phyloP scores from a whole-genome alignment of 2,113 vertebrate species.

The Neodon shergylaensis region DNA sequence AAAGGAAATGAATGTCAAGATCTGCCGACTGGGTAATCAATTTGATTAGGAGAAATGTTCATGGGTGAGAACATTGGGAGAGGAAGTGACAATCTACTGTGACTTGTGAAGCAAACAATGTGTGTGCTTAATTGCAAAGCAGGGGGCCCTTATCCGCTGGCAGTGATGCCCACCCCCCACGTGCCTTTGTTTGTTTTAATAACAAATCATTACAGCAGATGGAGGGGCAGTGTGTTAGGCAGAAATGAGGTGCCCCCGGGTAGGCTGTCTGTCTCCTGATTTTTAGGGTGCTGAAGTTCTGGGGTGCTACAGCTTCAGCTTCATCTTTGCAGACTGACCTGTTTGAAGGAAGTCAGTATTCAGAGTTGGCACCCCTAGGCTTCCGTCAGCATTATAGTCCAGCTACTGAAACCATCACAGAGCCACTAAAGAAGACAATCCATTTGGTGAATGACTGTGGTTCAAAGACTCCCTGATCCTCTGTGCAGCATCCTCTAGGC shows the following conservation, averaged over 20 bases:
- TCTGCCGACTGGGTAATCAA: slow-evolving; percentile 53
- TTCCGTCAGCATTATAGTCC: background rate
- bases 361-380: background rate
- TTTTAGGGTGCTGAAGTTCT: rapidly evolving
- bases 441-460: background rate
- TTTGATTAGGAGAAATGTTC: slow-evolving; percentile 57
- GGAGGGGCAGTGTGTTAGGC: background rate
- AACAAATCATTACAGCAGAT: slow-evolving; percentile 63
- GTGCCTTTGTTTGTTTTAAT: slow-evolving; percentile 68
- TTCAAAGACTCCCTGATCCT: background rate
- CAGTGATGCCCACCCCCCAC: background rate
- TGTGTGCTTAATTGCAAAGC: slow-evolving; percentile 68
- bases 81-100: slow-evolving; percentile 45
- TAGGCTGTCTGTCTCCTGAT: background rate
- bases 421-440: background rate
- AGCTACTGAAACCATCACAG: background rate
- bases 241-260: background rate
- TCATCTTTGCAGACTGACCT: background rate
- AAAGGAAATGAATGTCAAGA: slow-evolving; percentile 60
- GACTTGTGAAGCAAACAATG: slow-evolving; percentile 48
- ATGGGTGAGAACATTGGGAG: slow-evolving; percentile 44
- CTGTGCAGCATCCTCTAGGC: background rate
- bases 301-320: background rate
- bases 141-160: slow-evolving; percentile 55
- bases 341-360: background rate